phyloP scores from a whole-genome alignment of 2,113 vertebrate species.

The Apistogramma diplotaenia region DNA sequence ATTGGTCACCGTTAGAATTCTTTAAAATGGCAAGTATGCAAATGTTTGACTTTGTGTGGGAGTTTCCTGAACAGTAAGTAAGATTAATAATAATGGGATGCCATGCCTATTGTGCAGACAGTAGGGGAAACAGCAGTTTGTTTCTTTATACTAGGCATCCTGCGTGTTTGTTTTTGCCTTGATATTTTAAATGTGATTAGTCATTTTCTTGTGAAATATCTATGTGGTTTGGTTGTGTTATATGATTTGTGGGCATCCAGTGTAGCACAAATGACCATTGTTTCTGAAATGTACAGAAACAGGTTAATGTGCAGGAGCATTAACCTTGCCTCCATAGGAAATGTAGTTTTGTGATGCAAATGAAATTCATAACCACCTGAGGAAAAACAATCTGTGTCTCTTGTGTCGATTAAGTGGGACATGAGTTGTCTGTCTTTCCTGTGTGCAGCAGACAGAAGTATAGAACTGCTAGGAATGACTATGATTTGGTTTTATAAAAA shows the following conservation, averaged over 20 bases:
- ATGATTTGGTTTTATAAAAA: slow-evolving; percentile 12
- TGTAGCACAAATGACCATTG: not conserved
- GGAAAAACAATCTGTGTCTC: slow-evolving; percentile 67
- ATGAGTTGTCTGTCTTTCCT: slow-evolving; percentile 56
- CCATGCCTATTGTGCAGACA: not conserved
- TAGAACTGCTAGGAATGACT: slow-evolving; percentile 12
- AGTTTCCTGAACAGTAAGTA: not conserved
- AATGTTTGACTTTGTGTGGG: slow-evolving; percentile 10
- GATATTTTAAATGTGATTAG: not conserved
- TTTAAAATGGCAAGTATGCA: slow-evolving; percentile 18
- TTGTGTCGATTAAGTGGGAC: slow-evolving; percentile 64
- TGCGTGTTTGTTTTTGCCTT: not conserved
- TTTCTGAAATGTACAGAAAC: slow-evolving; percentile 12
- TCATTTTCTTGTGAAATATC: not conserved
- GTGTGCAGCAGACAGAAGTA: slow-evolving; percentile 57
- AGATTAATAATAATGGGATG: slow-evolving; percentile 11
- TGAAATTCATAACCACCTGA: slow-evolving; percentile 69
- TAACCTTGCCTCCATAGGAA: slow-evolving; percentile 54
- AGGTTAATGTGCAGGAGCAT: slow-evolving; percentile 43
- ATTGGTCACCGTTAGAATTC: slow-evolving; percentile 3
- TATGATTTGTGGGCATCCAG: not conserved
- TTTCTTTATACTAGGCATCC: not conserved
- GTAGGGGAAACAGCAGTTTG: not conserved
- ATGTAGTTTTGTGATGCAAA: slow-evolving; percentile 62
- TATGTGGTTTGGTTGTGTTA: not conserved